These are phyloP conservation scores for Sus scrofa DNA, from an alignment of 2,113 vertebrate genomes.

Conservation along the genomic window DNA sequence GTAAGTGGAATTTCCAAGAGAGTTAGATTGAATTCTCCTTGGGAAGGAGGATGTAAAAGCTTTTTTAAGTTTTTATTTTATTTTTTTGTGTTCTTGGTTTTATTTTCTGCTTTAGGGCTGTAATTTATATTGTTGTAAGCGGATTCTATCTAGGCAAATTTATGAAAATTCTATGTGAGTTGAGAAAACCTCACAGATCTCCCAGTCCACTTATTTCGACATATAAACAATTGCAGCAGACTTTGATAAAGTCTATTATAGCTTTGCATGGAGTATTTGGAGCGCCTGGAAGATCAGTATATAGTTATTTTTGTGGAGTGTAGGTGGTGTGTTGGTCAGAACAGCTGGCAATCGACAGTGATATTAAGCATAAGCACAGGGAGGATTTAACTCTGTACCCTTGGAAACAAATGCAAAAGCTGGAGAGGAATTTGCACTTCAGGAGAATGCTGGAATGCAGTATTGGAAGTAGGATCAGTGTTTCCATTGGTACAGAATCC, in stretches of 20 bases:
- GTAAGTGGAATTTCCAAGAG: neutral
- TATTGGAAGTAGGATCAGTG: constrained; percentile 41
- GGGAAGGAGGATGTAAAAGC: neutral
- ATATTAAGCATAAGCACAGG: neutral
- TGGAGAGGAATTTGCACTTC: constrained; percentile 52
- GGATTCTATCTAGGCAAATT: neutral
- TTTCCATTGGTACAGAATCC: neutral
- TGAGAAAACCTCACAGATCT: neutral
- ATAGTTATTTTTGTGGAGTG: neutral
- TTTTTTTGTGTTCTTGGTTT: neutral
- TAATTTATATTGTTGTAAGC: constrained; percentile 17
- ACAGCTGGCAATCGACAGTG: neutral
- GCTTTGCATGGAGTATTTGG: neutral
- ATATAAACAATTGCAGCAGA: neutral
- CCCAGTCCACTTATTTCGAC: neutral
- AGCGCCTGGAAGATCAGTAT: neutral
- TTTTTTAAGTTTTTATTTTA: neutral
- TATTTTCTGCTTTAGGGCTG: neutral
- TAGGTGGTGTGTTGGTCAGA: neutral
- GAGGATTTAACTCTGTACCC: neutral
- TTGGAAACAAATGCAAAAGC: constrained; percentile 44
- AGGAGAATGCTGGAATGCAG: neutral
- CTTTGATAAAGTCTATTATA: neutral
- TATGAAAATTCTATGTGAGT: constrained; percentile 15
- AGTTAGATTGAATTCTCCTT: neutral